Evolutionary conservation across 2,113 vertebrate species (phyloP).

Genomic region (Erpornis zantholeuca): DNA sequence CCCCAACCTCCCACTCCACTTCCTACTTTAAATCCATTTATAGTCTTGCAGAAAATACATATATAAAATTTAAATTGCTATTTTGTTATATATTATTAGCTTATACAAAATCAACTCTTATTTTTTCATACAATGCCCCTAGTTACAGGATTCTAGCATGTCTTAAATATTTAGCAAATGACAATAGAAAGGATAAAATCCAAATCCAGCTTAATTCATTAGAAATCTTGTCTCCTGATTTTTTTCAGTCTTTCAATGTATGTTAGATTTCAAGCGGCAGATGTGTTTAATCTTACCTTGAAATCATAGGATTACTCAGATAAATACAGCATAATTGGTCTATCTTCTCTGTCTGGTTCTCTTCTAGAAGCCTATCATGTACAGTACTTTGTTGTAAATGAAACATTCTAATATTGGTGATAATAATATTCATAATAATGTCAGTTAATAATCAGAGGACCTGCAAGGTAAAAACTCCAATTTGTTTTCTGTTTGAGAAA

Average conservation of each 20-base stretch:
- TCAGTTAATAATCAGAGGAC: not conserved
- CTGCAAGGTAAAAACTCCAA: not conserved
- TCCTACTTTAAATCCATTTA: not conserved
- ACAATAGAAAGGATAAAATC: not conserved
- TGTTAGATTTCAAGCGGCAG: not conserved
- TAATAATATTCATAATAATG: not conserved
- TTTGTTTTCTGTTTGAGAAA: not conserved
- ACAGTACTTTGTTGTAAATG: not conserved
- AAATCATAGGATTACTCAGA: constrained; percentile 15
- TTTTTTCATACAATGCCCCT: not conserved
- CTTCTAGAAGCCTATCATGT: not conserved
- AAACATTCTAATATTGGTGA: not conserved
- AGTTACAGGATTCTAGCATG: not conserved
- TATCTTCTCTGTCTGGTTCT: not conserved
- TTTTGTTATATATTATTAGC: not conserved
- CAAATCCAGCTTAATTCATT: not conserved
- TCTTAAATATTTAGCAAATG: not conserved
- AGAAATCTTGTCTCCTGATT: not conserved
- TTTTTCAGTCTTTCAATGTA: not conserved
- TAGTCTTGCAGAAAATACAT: not conserved
- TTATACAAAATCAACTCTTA: not conserved
- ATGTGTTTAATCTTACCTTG: not conserved
- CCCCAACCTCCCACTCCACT: not conserved
- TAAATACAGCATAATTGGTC: not conserved
- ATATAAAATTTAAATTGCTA: not conserved